These are phyloP conservation scores for Petrocephalus zakoni DNA, from an alignment of 2,113 vertebrate genomes.

Conservation along the genomic window DNA sequence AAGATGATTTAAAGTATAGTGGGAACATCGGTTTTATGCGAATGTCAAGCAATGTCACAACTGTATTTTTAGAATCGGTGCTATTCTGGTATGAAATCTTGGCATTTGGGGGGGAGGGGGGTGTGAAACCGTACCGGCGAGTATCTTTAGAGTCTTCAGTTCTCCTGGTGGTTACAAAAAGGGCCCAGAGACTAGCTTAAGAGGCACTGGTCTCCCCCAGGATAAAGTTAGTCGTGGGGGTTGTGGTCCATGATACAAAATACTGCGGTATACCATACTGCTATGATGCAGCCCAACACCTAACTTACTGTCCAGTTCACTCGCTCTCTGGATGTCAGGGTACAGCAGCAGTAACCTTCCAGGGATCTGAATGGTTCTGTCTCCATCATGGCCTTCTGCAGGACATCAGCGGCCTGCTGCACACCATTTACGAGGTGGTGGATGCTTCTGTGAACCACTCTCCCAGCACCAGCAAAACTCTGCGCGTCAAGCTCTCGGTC, in stretches of 20 bases:
- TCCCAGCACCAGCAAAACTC: slow-evolving; percentile 66
- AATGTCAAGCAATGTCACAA: not conserved
- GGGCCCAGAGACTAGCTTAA: not conserved
- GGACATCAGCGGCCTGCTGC: slow-evolving; percentile 85
- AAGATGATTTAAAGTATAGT: not conserved
- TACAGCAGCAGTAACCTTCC: not conserved
- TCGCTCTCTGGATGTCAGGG: not conserved
- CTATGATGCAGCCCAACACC: not conserved
- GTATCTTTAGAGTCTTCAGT: not conserved
- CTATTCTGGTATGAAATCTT: not conserved
- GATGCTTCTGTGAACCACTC: slow-evolving; percentile 80
- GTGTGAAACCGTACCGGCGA: not conserved
- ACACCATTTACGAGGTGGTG: slow-evolving; percentile 81
- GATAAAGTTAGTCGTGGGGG: not conserved
- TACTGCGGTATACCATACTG: not conserved
- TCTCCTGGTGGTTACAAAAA: not conserved
- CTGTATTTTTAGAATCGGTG: not conserved
- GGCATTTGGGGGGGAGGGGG: not conserved
- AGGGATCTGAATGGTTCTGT: not conserved
- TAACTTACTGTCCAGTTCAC: not conserved
- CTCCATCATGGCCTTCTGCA: slow-evolving; percentile 38
- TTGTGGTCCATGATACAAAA: not conserved
- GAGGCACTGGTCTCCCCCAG: not conserved
- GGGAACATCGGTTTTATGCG: not conserved
- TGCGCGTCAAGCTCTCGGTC: slow-evolving; percentile 78